Base-by-base conservation (phyloP, 1,140 invertebrate species). In the Rhizoglyphus robini region DNA sequence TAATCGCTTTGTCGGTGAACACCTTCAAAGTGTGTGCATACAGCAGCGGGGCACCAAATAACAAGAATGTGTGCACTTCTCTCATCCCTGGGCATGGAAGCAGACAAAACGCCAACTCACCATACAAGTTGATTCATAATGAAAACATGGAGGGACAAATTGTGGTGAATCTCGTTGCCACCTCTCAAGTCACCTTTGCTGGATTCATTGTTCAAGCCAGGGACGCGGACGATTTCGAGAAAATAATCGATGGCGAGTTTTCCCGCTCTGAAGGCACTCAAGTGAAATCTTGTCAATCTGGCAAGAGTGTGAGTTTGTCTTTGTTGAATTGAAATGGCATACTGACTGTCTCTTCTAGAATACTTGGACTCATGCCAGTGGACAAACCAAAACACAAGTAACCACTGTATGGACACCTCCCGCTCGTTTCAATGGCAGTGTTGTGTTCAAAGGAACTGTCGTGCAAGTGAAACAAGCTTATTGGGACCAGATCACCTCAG, bases 161-260 rank as follows among this genome's bases (percentile, higher is more conserved):
- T 2, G n/a, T 48, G 2, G 20, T 47, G 15, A 18, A 31, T 4
- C 41, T 47, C 5, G 4, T 60, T 2, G 61, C 41, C 15, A 47
- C 38, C 48, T 13, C 41, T 18, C 34, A 46, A 18, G 61, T 46
- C 23, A 38, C 61, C 18, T 63, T 63, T 47, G 61, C 61, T 20
- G 61, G 61, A 2, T 63, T 63, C 27, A 63, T 63, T 30, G 41
- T 63, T 18, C 61, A 63, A 34, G 61, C 61, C 2, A n/a, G 60
- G 5, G 61, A 46, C 20, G 61, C 18, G 11, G 41, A 30, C 15
- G 20, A 51, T 25, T 3, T 25, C n/a, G 15, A 49, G 15, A 46
- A 5, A 2, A 46, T 63, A 5, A 38, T 60, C 30, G 61, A 63
- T 30, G 61, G 61, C 2, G 13, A 38, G 48, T 63, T 63, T 20